A percentile compares a stretch with the other conserved stretches of the same genome.
Conservation (phyloP, 1,140 invertebrate species). For the Melipona quadrifasciata region DNA sequence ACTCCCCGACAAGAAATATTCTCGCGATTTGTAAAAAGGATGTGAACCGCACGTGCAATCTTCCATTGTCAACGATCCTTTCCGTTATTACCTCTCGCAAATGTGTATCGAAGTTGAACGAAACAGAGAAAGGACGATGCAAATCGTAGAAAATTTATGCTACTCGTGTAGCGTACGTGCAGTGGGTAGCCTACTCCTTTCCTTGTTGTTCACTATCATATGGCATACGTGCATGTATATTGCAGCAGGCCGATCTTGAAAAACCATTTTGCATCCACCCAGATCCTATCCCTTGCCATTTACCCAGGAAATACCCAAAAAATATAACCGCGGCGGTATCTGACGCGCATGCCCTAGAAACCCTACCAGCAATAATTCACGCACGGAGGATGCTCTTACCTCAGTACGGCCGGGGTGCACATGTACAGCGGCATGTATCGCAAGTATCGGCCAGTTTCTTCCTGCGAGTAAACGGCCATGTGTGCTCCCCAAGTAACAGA, state of each 20-base stretch:
- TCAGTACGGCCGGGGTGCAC: constrained; percentile 25
- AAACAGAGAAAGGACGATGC: constrained; percentile 47
- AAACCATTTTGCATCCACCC: constrained; percentile 28
- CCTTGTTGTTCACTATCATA: constrained; percentile 41
- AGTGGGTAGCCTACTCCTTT: background rate
- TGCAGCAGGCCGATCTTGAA: constrained; percentile 34
- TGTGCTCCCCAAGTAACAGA: constrained; percentile 13
- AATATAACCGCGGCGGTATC: constrained; percentile 63
- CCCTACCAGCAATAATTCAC: constrained; percentile 70
- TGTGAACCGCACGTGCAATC: background rate
- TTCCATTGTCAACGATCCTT: constrained; percentile 5
- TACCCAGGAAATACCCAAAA: constrained; percentile 56
- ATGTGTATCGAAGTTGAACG: background rate
- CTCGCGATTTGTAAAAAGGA: background rate
- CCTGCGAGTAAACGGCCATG: constrained; percentile 11
- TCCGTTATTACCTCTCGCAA: constrained; percentile 8
- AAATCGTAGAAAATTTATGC: constrained; percentile 63
- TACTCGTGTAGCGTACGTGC: background rate
- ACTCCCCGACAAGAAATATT: constrained; percentile 17
- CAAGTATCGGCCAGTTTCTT: constrained; percentile 52
- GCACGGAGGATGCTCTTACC: constrained; percentile 69
- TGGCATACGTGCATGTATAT: background rate
- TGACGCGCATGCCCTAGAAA: constrained; percentile 65
- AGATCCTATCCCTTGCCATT: constrained; percentile 37
- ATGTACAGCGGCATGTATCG: constrained; percentile 29